Base-by-base conservation (phyloP, 2,113 vertebrate genomes). In the Gnathonemus echidnorhynchus region DNA sequence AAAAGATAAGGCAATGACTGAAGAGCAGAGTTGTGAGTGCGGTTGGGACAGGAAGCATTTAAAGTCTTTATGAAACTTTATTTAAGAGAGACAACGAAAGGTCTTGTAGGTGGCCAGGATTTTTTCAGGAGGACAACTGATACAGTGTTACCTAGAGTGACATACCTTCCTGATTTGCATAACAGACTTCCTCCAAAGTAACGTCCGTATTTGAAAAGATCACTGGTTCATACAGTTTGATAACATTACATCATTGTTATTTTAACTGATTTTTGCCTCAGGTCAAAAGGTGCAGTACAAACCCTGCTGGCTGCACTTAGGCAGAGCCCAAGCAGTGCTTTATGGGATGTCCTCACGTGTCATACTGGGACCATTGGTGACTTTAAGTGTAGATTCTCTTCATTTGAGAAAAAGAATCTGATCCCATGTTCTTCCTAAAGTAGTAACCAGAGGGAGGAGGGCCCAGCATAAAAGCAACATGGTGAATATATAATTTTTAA, bases 201-300 rank as follows among this genome's bases (percentile, higher is more conserved):
- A 48, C 45, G 24, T 45, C 39, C 83, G 39, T 48, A 85, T 85
- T 85, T 46, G 39, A 10, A 24, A 85, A 48, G 45, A n/a, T 48
- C 48, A n/a, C 11, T 9, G 1, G 83, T 85, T 85, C 39, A 85
- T 48, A 46, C 83, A 48, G 21, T 48, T 85, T n/a, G 83, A 85
- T n/a, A 85, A 48, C 83, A 85, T 85, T 85, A 85, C 83, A 85
- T 85, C 45, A 85, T 46, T 48, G 83, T 85, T 85, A 85, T 85
- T 48, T 85, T 85, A 85, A 39, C 83, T 21, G 17, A 21, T 46
- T n/a, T n/a, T 9, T 39, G 24, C 42, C 21, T 46, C 45, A 11
- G n/a, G 62, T 70, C n/a, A 70, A 48, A 50, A 87, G n/a, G 21
- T 53, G 27, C n/a, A 27, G 87, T 56, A 45, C n/a, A 58, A 62